These are phyloP conservation scores for Ophthalmolycus amberensis DNA, from an alignment of 2,113 vertebrate genomes.

Conservation along the genomic window DNA sequence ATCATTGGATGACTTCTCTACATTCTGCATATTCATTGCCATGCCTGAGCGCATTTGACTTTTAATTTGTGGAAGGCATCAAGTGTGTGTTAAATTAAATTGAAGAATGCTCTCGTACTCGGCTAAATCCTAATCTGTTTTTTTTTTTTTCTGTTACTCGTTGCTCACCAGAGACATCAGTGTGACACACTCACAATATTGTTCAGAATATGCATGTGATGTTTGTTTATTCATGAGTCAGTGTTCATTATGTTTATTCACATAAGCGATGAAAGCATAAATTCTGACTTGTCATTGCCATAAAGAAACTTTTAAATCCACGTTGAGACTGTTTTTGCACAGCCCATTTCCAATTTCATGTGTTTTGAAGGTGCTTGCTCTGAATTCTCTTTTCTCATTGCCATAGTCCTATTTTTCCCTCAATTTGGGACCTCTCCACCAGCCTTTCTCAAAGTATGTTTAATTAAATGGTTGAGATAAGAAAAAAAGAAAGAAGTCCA, in stretches of 20 bases:
- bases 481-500: background rate
- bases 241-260: conserved; percentile 50
- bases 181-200: conserved; percentile 19
- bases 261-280: background rate
- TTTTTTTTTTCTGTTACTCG: conserved; percentile 25
- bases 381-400: conserved; percentile 2
- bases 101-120: conserved; percentile 25
- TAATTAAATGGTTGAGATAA: conserved; percentile 6
- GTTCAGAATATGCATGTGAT: conserved; percentile 29
- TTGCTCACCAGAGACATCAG: conserved; percentile 42
- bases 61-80: conserved; percentile 9
- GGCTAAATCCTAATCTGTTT: conserved; percentile 26
- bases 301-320: conserved; percentile 10
- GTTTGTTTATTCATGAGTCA: conserved; percentile 27
- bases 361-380: background rate
- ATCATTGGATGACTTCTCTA: background rate
- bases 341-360: background rate
- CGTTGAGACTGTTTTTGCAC: background rate
- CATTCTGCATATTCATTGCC: conserved; percentile 27
- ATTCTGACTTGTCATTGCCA: conserved; percentile 10
- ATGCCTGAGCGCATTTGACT: conserved; percentile 27
- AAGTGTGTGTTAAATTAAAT: conserved; percentile 47
- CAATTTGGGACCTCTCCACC: background rate
- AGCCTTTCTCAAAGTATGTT: background rate
- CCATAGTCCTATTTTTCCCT: background rate